These are phyloP conservation scores for Manis pentadactyla DNA, from an alignment of 2,797 vertebrate species.

Conservation along the genomic window DNA sequence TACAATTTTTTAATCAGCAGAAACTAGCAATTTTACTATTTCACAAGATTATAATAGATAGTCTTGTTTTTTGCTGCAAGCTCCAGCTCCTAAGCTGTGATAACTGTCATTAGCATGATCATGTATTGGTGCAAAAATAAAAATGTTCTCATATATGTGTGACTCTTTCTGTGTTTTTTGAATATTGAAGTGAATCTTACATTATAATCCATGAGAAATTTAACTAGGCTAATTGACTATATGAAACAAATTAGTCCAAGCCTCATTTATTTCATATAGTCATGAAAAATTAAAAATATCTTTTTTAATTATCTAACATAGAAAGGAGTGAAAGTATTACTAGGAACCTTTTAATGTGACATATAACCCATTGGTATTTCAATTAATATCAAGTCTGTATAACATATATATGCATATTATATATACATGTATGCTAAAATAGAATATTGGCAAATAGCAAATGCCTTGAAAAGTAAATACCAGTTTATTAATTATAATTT, in stretches of 20 bases:
- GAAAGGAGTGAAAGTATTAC: background rate
- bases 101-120: background rate
- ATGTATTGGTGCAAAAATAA: background rate
- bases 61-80: conserved; percentile 8
- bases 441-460: background rate
- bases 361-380: background rate
- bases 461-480: conserved; percentile 33
- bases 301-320: conserved; percentile 50
- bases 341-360: conserved; percentile 15
- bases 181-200: background rate
- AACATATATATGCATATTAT: background rate
- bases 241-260: background rate
- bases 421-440: background rate
- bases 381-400: conserved; percentile 30
- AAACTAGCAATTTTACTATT: conserved; percentile 73
- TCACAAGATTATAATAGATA: conserved; percentile 51
- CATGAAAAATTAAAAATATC: conserved; percentile 41
- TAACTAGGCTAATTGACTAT: conserved; percentile 31
- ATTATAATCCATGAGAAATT: conserved; percentile 29
- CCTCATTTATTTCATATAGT: conserved; percentile 15
- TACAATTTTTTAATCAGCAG: conserved; percentile 64
- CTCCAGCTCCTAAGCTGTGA: background rate
- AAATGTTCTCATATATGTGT: background rate
- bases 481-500: conserved; percentile 20
- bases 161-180: background rate